Conservation (phyloP, 2,888 invertebrate species). For the Malthinus flaveolus region DNA sequence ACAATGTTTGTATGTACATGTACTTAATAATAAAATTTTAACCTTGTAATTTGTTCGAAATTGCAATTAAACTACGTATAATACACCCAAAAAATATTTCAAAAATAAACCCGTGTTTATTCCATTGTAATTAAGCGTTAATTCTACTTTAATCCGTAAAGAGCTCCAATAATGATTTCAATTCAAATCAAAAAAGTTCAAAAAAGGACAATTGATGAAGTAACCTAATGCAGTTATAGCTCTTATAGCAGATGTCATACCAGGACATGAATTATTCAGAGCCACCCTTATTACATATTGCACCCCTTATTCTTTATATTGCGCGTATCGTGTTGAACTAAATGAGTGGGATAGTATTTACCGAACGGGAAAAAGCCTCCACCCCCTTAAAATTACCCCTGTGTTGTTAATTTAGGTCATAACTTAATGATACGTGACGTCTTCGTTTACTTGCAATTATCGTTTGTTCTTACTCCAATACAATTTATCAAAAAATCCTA, state of each 20-base stretch:
- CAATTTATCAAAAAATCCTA: background rate
- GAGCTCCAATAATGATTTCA: slow-evolving; percentile 17
- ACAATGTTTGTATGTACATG: too few relatives aligned
- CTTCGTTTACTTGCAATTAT: slow-evolving; percentile 14
- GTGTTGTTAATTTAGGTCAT: slow-evolving; percentile 36
- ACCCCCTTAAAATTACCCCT: slow-evolving; percentile 32
- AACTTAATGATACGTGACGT: slow-evolving; percentile 40
- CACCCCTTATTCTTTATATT: slow-evolving; percentile 39
- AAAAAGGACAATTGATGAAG: slow-evolving; percentile 36
- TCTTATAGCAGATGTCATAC: slow-evolving; percentile 39
- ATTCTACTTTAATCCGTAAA: slow-evolving; percentile 17
- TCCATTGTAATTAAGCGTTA: slow-evolving; percentile 15
- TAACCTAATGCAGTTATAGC: slow-evolving; percentile 32
- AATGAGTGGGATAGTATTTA: slow-evolving; percentile 39
- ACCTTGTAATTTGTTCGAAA: slow-evolving; percentile 10
- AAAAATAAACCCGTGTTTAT: slow-evolving; percentile 23
- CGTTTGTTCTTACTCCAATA: background rate
- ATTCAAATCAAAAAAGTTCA: slow-evolving; percentile 12
- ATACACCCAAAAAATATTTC: slow-evolving; percentile 15
- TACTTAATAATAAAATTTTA: too few relatives aligned
- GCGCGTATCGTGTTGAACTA: slow-evolving; percentile 40
- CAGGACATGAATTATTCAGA: slow-evolving; percentile 41
- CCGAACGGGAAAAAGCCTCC: slow-evolving; percentile 30
- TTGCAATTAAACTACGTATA: slow-evolving; percentile 17
- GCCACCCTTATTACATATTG: slow-evolving; percentile 36